A percentile compares a stretch with the other conserved stretches of the same genome.
These are phyloP conservation scores for Ellobium chinense DNA, from an alignment of 2,888 invertebrate genomes.

Conservation along the genomic window DNA sequence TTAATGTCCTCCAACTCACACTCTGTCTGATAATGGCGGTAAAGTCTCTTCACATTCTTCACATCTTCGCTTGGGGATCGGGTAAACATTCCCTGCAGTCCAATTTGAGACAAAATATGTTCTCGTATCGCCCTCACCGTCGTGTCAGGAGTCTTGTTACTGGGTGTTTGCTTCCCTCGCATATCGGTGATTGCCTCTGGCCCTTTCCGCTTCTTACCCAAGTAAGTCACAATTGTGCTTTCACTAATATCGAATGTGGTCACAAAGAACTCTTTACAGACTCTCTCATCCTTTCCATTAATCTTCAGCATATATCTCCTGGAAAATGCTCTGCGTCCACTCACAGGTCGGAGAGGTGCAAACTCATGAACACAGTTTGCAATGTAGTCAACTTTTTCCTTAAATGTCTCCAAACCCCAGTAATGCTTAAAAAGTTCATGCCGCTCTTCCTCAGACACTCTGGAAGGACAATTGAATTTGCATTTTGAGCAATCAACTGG, in stretches of 20 bases:
- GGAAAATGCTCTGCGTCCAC: slow-evolving; percentile 18
- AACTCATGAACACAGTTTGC: slow-evolving; percentile 33
- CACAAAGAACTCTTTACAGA: slow-evolving; percentile 46
- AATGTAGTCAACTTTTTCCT: slow-evolving; percentile 41
- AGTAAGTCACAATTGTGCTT: slow-evolving; percentile 39
- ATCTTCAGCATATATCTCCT: slow-evolving; percentile 19
- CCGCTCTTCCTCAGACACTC: slow-evolving; percentile 38
- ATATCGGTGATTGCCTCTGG: slow-evolving; percentile 34
- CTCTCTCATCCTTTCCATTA: slow-evolving; percentile 35
- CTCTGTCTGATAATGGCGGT: slow-evolving; percentile 29
- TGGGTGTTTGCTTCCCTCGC: slow-evolving; percentile 33
- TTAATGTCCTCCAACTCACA: slow-evolving; percentile 23
- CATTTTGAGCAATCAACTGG: slow-evolving; percentile 46
- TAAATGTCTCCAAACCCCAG: slow-evolving; percentile 33
- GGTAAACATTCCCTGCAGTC: slow-evolving; percentile 25
- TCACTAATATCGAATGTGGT: slow-evolving; percentile 43
- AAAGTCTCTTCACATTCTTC: slow-evolving; percentile 35
- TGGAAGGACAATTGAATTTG: slow-evolving; percentile 37
- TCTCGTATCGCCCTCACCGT: slow-evolving; percentile 26
- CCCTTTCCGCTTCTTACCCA: slow-evolving; percentile 41
- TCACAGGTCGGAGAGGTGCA: slow-evolving; percentile 34
- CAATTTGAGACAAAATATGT: slow-evolving; percentile 40
- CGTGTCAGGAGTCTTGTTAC: slow-evolving; percentile 35
- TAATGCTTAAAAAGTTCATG: slow-evolving; percentile 19
- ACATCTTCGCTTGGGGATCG: neutral